A percentile compares a stretch with the other conserved stretches of the same genome.
Evolutionary conservation across 2,113 vertebrate species (phyloP).

Genomic region (Oreochromis spilurus): DNA sequence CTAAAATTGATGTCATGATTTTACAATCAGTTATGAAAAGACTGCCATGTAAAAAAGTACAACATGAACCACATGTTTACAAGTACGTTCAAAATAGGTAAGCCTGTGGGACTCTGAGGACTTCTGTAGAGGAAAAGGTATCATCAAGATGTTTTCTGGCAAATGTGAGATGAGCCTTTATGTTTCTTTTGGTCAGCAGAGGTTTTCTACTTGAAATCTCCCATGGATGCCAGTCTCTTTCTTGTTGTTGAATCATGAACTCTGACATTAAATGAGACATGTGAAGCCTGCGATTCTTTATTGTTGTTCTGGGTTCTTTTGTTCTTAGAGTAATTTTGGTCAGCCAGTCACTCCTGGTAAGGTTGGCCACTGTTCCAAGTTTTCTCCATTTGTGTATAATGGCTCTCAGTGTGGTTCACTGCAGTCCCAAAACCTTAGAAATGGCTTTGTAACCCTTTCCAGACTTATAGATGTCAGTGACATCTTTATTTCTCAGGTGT

Average conservation of each 20-base stretch:
- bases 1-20: fast-evolving
- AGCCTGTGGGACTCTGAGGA: fast-evolving
- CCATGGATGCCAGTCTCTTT: too few species aligned
- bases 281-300: too few species aligned
- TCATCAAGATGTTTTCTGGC: neutral
- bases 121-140: neutral
- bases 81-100: fast-evolving
- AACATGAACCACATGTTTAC: neutral
- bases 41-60: neutral
- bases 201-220: neutral
- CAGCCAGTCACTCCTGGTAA: fast-evolving
- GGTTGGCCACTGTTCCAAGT: neutral
- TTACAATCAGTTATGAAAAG: neutral
- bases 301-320: neutral
- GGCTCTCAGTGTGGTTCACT: neutral
- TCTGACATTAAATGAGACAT: too few species aligned
- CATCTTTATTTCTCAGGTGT: neutral
- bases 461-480: neutral
- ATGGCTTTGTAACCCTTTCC: neutral
- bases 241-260: too few species aligned
- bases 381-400: neutral
- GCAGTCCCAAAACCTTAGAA: neutral
- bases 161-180: neutral
- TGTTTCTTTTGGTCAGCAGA: neutral
- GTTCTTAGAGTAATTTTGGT: neutral